Base-by-base conservation (phyloP, 2,113 vertebrate genomes). In the Cranoglanis bouderius region DNA sequence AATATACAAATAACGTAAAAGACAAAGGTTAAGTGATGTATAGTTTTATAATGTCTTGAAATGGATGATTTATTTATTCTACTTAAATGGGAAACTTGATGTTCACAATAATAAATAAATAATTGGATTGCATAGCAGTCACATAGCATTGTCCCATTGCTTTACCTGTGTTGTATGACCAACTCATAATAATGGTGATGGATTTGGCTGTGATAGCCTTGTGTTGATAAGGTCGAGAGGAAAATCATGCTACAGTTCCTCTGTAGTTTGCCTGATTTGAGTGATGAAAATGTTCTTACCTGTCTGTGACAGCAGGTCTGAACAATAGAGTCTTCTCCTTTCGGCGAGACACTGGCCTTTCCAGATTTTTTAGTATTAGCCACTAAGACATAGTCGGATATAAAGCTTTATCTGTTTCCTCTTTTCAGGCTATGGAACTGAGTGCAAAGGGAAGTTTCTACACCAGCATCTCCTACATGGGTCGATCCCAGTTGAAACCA, bases 351-450 rank as follows among this genome's bases (percentile, higher is more conserved):
- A n/a, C 32, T 26, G 57, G 72, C 32, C 61, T 35, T 65, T 86
- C 55, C 78, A 74, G 87, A 85, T 35, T 53, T 85, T 83, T 83
- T 83, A 78, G 84, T 74, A 85, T 70, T 87, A 81, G 65, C 57
- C 13, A 89, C 87, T 89, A 90, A 93, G 94, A 93, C 91, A 89
- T 35, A 72, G 90, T 89, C 83, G 90, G 32, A 93, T 94, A 94
- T 95, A 95, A 95, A 94, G 89, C 91, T 88, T 85, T 72, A 59
- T 80, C 16, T 46, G 85, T 95, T 96, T 96, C 95, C 95, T 95
- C 95, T 95, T 96, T 95, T 93, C 53, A 3, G 32, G 61, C 65
- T 46, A 26, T 88, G 74, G 92, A 91, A 92, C 84, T 49, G 94
- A 87, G 94, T 90, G 95, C 95, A 96, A 95, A 94, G 81, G 92